phyloP scores from a whole-genome alignment of 2,113 vertebrate genomes.

The Chionis minor region DNA sequence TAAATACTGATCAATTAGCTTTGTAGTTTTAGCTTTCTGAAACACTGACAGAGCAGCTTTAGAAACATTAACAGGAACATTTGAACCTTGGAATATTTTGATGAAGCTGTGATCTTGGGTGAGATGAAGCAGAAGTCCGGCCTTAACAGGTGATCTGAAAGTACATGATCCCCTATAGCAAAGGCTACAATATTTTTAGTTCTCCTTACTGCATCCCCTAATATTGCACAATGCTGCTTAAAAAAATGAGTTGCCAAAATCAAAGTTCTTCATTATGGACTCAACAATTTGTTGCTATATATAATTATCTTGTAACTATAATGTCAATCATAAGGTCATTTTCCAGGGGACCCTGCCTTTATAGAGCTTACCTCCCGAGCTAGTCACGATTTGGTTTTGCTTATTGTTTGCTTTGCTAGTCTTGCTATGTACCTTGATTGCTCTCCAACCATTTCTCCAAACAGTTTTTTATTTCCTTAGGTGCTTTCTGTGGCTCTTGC shows the following conservation, averaged over 20 bases:
- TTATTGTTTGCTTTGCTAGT: not conserved
- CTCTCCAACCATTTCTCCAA: not conserved
- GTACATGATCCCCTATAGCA: not conserved
- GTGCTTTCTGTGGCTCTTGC: not conserved
- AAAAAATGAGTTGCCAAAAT: not conserved
- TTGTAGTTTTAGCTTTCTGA: not conserved
- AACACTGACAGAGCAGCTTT: not conserved
- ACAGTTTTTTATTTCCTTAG: not conserved
- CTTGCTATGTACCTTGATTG: not conserved
- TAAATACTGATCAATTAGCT: not conserved
- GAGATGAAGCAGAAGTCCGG: not conserved
- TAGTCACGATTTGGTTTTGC: not conserved
- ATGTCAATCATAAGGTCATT: not conserved
- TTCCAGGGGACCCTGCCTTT: not conserved
- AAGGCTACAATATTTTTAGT: not conserved
- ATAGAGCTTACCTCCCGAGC: too few species aligned
- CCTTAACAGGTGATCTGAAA: not conserved
- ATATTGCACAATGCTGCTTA: not conserved
- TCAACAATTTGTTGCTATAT: not conserved
- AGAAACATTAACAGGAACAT: not conserved
- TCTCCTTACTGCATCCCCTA: not conserved
- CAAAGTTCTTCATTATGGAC: not conserved
- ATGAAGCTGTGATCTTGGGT: not conserved
- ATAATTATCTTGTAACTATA: not conserved
- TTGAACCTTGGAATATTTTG: not conserved